Evolutionary conservation across 2,113 vertebrate species (phyloP).

Genomic region (Merops nubicus): DNA sequence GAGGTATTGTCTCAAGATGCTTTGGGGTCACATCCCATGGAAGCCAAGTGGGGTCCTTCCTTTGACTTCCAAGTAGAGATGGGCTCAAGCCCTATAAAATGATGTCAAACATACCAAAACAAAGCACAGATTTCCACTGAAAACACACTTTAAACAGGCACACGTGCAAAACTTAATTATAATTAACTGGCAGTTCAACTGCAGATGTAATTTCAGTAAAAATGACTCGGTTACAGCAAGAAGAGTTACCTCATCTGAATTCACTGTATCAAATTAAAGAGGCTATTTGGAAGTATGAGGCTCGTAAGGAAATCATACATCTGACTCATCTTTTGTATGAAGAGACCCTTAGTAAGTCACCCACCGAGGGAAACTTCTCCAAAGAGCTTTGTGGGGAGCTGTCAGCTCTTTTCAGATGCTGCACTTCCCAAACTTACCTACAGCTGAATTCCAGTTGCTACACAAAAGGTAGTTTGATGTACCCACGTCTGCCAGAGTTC

Average conservation of each 20-base stretch:
- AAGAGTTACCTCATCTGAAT: conserved; percentile 17
- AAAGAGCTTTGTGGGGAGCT: background rate
- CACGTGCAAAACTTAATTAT: background rate
- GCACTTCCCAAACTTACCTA: background rate
- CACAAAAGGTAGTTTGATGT: background rate
- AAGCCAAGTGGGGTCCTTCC: background rate
- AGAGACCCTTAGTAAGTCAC: background rate
- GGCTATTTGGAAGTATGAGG: background rate
- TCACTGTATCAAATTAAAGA: background rate
- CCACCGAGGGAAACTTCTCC: background rate
- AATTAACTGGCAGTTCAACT: background rate
- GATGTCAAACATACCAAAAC: background rate
- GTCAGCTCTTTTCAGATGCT: background rate
- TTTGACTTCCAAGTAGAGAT: background rate
- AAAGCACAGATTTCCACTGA: background rate
- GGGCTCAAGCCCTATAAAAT: background rate
- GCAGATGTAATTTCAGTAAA: conserved; percentile 44
- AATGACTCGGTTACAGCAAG: background rate
- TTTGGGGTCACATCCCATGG: background rate
- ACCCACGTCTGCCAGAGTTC: background rate
- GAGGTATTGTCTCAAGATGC: too few species aligned
- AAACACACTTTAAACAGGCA: background rate
- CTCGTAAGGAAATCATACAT: background rate
- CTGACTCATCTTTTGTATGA: background rate
- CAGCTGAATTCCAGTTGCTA: too few species aligned